phyloP scores from a whole-genome alignment of 2,113 vertebrate genomes.

The Cyprinus carpio region DNA sequence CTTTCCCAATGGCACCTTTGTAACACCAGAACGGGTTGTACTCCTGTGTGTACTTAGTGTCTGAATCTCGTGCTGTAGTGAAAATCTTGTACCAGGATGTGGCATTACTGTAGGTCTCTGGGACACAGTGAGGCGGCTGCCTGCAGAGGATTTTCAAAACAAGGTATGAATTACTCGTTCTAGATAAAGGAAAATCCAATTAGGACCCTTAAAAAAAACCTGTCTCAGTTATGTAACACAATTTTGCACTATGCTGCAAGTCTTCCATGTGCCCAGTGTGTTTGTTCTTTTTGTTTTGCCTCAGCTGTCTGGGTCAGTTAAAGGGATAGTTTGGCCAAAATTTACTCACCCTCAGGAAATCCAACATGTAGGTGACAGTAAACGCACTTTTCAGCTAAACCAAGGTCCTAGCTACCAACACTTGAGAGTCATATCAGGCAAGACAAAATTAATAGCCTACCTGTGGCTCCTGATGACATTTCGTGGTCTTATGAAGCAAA shows the following conservation, averaged over 20 bases:
- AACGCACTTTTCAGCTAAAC: too few species aligned
- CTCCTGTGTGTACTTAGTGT: constrained; percentile 95
- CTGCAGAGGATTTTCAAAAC: constrained; percentile 66
- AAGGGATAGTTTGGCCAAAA: too few species aligned
- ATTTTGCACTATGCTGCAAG: too few species aligned
- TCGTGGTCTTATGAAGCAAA: too few species aligned
- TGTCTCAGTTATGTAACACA: background rate
- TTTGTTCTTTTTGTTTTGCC: background rate
- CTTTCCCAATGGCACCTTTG: constrained; percentile 95
- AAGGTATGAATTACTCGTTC: background rate
- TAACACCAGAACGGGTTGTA: constrained; percentile 99
- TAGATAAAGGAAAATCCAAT: background rate
- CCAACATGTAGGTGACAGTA: too few species aligned
- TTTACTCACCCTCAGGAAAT: too few species aligned
- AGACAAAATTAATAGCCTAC: too few species aligned
- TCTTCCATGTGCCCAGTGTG: too few species aligned
- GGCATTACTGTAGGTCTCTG: constrained; percentile 94
- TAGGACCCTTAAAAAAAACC: background rate
- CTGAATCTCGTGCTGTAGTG: constrained; percentile 90
- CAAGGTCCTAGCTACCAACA: too few species aligned
- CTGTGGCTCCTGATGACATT: too few species aligned
- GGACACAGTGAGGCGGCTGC: constrained; percentile 92
- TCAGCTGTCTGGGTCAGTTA: background rate
- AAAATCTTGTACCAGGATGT: constrained; percentile 97
- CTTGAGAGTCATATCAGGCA: too few species aligned